These are phyloP conservation scores for Cheilosia soror DNA, from an alignment of 2,888 invertebrate species.

Conservation along the genomic window DNA sequence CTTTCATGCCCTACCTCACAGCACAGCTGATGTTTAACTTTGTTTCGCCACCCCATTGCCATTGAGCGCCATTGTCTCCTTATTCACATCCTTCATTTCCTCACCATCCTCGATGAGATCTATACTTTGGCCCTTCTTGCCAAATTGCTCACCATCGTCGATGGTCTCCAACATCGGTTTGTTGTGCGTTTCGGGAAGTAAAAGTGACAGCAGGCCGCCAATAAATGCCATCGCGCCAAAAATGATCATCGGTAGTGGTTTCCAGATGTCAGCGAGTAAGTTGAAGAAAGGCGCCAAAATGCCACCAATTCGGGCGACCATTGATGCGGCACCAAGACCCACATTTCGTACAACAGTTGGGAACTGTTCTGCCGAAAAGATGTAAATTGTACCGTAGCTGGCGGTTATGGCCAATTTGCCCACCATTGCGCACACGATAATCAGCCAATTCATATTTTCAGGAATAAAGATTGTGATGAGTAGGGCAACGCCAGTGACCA, in stretches of 20 bases:
- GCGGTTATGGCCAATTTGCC: conserved; percentile 90
- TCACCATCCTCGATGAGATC: conserved; percentile 76
- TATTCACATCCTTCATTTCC: conserved; percentile 54
- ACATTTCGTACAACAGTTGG: conserved; percentile 92
- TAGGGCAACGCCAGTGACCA: conserved; percentile 86
- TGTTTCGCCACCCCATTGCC: conserved; percentile 52
- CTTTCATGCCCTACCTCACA: background rate
- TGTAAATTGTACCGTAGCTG: conserved; percentile 89
- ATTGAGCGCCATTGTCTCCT: conserved; percentile 35
- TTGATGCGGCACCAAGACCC: conserved; percentile 93
- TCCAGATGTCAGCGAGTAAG: conserved; percentile 86
- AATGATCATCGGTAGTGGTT: conserved; percentile 89
- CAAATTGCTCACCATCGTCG: conserved; percentile 90
- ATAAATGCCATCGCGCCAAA: conserved; percentile 90
- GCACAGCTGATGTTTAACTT: conserved; percentile 11
- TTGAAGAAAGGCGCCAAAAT: conserved; percentile 90
- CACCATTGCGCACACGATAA: conserved; percentile 87
- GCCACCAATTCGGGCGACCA: conserved; percentile 92
- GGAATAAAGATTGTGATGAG: conserved; percentile 86
- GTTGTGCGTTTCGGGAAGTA: conserved; percentile 92
- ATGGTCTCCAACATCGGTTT: conserved; percentile 91
- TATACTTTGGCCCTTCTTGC: conserved; percentile 81
- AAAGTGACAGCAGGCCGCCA: conserved; percentile 88
- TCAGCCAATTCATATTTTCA: conserved; percentile 84
- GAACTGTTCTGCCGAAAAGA: conserved; percentile 90